Percentiles rank a stretch among this genome's conserved stretches.
phyloP scores from a whole-genome alignment of 2,797 vertebrate species.

The Urocyon cinereoargenteus region DNA sequence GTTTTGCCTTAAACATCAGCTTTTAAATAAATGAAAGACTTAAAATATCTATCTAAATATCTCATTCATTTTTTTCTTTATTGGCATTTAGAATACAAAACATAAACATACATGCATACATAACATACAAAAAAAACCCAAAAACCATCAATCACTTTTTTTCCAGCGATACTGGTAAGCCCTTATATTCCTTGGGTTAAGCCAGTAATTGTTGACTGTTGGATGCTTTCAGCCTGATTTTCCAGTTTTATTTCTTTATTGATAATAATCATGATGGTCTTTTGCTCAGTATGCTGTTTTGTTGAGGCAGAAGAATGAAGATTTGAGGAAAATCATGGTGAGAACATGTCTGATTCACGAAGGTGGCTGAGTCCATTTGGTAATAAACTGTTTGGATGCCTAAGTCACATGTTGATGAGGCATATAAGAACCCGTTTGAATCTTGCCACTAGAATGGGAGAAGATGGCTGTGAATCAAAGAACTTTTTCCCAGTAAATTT shows the following conservation, averaged over 20 bases:
- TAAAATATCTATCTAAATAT: neutral
- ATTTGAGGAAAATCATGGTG: neutral
- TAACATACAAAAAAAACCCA: neutral
- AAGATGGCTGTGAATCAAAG: neutral
- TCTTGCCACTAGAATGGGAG: neutral
- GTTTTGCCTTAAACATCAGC: no score
- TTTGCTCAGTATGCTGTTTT: neutral
- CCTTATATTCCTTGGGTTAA: neutral
- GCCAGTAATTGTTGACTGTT: neutral
- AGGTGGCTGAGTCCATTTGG: neutral
- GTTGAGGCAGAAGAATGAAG: neutral
- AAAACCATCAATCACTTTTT: neutral
- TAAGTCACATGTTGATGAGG: neutral
- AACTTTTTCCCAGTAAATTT: neutral
- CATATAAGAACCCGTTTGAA: neutral
- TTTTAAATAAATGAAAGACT: no score
- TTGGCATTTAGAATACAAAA: neutral
- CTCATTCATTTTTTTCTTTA: neutral
- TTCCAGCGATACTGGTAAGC: neutral
- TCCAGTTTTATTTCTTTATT: neutral
- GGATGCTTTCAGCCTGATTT: neutral
- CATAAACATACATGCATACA: neutral
- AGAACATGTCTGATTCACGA: neutral
- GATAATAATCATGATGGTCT: neutral
- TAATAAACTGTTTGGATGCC: neutral